Percentiles rank a stretch among this genome's conserved stretches.
Conservation (phyloP, 2,113 vertebrate genomes). For the Eulemur rufifrons region DNA sequence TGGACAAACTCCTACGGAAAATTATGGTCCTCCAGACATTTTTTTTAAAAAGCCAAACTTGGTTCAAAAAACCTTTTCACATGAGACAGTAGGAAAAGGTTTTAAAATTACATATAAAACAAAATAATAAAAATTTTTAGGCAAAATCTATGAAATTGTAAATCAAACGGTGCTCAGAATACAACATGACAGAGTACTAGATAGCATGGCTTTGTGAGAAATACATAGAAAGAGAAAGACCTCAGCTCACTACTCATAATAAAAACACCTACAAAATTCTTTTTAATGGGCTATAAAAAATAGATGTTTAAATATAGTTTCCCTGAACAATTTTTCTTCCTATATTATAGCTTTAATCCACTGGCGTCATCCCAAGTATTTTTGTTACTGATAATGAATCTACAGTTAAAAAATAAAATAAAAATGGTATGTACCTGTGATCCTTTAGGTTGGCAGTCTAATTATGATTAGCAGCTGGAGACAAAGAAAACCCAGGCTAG, state of each 20-base stretch:
- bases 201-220: slow-evolving; percentile 1
- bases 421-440: not conserved
- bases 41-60: not conserved
- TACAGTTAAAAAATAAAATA: not conserved
- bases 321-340: not conserved
- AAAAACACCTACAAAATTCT: not conserved
- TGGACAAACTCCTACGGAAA: not conserved
- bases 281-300: not conserved
- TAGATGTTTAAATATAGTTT: not conserved
- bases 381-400: slow-evolving; percentile 28
- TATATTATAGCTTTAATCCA: not conserved
- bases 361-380: not conserved
- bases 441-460: not conserved
- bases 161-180: slow-evolving; percentile 2
- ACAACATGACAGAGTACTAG: not conserved
- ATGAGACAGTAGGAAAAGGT: not conserved
- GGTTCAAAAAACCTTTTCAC: not conserved
- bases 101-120: not conserved
- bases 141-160: slow-evolving; percentile 34
- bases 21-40: not conserved
- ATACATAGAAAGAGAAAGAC: not conserved
- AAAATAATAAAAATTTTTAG: not conserved
- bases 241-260: not conserved
- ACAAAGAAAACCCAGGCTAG: not conserved
- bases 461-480: not conserved